Evolutionary conservation across 2,113 vertebrate genomes (phyloP), one percentile per base, ranked within the genome.

Genomic region (Talpa occidentalis): DNA sequence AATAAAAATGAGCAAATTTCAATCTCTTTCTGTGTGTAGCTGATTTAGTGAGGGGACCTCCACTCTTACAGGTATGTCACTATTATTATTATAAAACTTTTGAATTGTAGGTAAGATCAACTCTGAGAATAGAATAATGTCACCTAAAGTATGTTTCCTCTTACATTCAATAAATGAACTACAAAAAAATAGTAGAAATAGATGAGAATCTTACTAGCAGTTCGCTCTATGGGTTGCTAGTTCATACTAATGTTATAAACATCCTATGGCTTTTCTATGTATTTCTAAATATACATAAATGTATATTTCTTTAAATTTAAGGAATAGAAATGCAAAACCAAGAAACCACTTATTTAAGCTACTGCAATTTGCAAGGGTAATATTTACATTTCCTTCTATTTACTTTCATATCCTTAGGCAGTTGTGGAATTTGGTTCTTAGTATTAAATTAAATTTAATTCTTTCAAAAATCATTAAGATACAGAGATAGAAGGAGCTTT

Each of bases 381-480:
- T 88, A 35, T 84, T 79, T 30, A 59, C 84, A 62, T 80, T 85
- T 60, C 28, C 22, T 89, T 72, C 10, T 76, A 49, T 94, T 69
- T 91, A 69, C 3, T 86, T 86, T 82, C 10, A 73, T 62, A 30
- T 69, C 66, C 32, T 92, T 90, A 88, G 16, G 16, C 5, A 67
- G 19, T 32, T 90, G 6, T 24, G 6, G 12, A 40, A 14, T 52
- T 92, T 88, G 70, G 79, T 86, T 87, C 62, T 91, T 89, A 85
- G 14, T 89, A 72, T 83, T 96, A 88, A 85, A 84, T 82, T 88
- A 76, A 88, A 94, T 73, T 52, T 83, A 26, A 22, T 64, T 78
- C 37, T 67, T 80, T 79, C 66, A 30, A 56, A 88, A 82, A 42
- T 62, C 28, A 93, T 82, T 91, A 87, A 84, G 90, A 60, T 79